Evolutionary conservation across 1,140 invertebrate genomes (phyloP).

Genomic region (Aradophagus sp.): DNA sequence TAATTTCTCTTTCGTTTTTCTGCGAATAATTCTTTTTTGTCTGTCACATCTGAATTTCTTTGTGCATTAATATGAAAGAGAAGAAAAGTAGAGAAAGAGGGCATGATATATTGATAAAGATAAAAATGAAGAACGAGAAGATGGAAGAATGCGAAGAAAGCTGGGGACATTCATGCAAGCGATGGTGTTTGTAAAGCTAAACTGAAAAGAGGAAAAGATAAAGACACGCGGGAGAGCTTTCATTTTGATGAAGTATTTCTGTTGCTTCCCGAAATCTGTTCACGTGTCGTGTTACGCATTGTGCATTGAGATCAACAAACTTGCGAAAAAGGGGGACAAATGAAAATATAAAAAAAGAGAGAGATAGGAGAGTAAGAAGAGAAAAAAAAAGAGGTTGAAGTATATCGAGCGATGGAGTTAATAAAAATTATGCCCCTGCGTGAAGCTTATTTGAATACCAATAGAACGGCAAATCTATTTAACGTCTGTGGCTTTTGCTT

Average conservation of each 20-base stretch:
- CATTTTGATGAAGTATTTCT: constrained; percentile 60
- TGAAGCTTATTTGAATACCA: no score
- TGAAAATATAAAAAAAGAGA: no score
- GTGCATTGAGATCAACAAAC: constrained; percentile 16
- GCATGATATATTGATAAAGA: constrained; percentile 49
- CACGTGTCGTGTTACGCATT: constrained; percentile 28
- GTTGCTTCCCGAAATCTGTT: constrained; percentile 52
- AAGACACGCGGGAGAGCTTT: constrained; percentile 57
- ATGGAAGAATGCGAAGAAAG: constrained; percentile 60
- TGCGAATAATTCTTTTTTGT: constrained; percentile 61
- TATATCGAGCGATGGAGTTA: no score
- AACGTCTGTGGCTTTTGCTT: no score
- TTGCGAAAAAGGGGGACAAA: constrained; percentile 1
- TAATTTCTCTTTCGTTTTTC: constrained; percentile 59
- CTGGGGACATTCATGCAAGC: constrained; percentile 52
- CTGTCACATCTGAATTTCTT: constrained; percentile 59
- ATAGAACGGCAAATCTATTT: no score
- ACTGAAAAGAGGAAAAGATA: constrained; percentile 46
- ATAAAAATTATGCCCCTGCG: no score
- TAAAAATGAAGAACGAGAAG: constrained; percentile 41
- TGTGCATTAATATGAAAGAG: constrained; percentile 56
- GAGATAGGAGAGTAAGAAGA: no score
- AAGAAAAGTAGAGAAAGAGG: constrained; percentile 42
- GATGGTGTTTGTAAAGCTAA: constrained; percentile 53
- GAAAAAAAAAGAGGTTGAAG: no score